phyloP scores from a whole-genome alignment of 2,888 invertebrate species.

The Polyommatus icarus region DNA sequence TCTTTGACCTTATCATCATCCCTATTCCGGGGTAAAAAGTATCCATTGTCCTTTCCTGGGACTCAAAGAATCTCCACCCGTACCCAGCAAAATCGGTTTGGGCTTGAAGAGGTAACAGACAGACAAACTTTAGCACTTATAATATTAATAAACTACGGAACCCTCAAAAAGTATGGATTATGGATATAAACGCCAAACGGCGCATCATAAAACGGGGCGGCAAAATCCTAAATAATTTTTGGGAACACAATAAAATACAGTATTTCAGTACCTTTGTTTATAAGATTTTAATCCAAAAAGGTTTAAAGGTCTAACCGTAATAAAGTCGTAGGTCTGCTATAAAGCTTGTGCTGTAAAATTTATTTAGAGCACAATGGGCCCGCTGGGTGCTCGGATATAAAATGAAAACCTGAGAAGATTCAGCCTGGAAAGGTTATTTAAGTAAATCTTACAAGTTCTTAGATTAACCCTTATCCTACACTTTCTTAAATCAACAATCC shows the following conservation, averaged over 20 bases:
- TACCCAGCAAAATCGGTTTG: too few relatives aligned
- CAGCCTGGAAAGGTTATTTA: not conserved
- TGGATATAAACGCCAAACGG: not conserved
- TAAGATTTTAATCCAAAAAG: constrained; percentile 21
- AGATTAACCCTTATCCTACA: not conserved
- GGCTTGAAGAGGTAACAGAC: too few relatives aligned
- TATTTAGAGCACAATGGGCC: not conserved
- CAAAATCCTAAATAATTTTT: not conserved
- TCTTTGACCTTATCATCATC: too few relatives aligned
- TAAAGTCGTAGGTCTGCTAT: constrained; percentile 21
- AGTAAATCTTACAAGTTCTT: not conserved
- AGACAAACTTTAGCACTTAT: too few relatives aligned
- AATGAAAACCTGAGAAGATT: not conserved
- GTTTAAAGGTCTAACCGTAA: constrained; percentile 15
- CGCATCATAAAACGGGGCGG: not conserved
- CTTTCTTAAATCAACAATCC: too few relatives aligned
- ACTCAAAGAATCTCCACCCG: too few relatives aligned
- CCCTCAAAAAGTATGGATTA: too few relatives aligned
- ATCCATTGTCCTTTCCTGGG: too few relatives aligned
- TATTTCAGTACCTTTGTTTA: constrained; percentile 21
- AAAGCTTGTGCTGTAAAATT: not conserved
- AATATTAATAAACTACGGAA: too few relatives aligned
- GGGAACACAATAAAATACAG: not conserved
- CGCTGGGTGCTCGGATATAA: not conserved
- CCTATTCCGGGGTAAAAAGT: too few relatives aligned